Conservation (phyloP, 2,113 vertebrate genomes). For the Lophochroa leadbeateri region DNA sequence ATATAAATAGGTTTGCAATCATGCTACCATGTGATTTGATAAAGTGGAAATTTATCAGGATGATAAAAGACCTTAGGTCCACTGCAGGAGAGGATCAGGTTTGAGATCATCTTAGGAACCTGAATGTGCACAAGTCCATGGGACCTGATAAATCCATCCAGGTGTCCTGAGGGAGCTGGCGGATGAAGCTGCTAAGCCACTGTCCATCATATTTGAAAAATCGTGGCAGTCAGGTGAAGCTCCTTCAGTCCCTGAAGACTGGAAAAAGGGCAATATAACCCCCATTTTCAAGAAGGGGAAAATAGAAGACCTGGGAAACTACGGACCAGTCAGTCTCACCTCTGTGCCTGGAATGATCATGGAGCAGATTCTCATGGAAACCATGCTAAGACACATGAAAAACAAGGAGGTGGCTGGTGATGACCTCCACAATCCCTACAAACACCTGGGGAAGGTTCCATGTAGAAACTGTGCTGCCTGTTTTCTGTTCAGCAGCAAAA, state of each 20-base stretch:
- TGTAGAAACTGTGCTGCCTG: rapidly evolving
- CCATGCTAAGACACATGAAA: neutral
- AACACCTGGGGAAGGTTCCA: neutral
- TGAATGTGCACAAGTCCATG: neutral
- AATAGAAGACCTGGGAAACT: neutral
- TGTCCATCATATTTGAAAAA: neutral
- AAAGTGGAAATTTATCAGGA: neutral
- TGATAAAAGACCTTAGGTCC: neutral
- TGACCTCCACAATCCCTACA: neutral
- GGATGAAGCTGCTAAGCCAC: neutral
- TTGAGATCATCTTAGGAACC: neutral
- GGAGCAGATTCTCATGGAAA: neutral
- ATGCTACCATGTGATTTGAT: neutral
- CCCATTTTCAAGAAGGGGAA: neutral
- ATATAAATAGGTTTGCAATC: neutral
- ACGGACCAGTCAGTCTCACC: neutral
- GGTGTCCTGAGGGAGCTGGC: neutral
- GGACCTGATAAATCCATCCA: neutral
- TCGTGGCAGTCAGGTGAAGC: neutral
- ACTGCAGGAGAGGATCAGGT: neutral
- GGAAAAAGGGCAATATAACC: neutral
- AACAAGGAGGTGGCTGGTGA: neutral
- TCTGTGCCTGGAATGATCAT: neutral
- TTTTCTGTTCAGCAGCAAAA: neutral
- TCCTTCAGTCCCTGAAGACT: neutral